A percentile compares a stretch with the other conserved stretches of the same genome.
These are phyloP conservation scores for Saturnia japonica DNA, from an alignment of 2,888 invertebrate species.

Conservation along the genomic window DNA sequence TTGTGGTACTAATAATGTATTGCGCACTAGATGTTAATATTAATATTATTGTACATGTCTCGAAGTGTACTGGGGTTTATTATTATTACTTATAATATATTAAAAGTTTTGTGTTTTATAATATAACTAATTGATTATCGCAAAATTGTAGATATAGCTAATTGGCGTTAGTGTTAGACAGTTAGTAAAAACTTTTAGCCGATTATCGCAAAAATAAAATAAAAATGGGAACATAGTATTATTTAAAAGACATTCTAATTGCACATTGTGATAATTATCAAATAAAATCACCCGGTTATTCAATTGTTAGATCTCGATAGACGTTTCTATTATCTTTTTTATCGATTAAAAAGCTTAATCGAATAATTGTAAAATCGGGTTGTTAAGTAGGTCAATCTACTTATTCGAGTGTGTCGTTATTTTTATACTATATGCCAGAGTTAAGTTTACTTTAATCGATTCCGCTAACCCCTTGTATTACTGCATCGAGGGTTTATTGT, in stretches of 20 bases:
- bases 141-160: constrained; percentile 78
- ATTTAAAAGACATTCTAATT: constrained; percentile 65
- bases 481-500: constrained; percentile 78
- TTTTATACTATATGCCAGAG: constrained; percentile 76
- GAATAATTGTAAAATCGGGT: constrained; percentile 9
- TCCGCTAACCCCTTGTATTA: constrained; percentile 78
- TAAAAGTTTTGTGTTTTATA: constrained; percentile 67
- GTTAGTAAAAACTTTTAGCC: constrained; percentile 52
- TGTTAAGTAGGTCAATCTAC: constrained; percentile 30
- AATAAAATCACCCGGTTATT: constrained; percentile 48
- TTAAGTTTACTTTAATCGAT: constrained; percentile 71
- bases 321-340: constrained; percentile 23
- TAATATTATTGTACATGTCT: constrained; percentile 34
- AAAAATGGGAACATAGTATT: constrained; percentile 70
- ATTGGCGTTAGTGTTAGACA: constrained; percentile 73
- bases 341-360: constrained; percentile 33
- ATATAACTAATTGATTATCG: constrained; percentile 33
- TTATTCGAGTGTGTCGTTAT: constrained; percentile 68
- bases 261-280: constrained; percentile 60
- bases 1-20: constrained; percentile 71
- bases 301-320: constrained; percentile 38
- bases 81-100: constrained; percentile 70
- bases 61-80: constrained; percentile 50
- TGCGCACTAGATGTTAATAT: constrained; percentile 74
- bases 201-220: constrained; percentile 33